Percentiles rank a stretch among this genome's conserved stretches.
phyloP scores from a whole-genome alignment of 2,888 invertebrate species.

The Sarcophaga subvicina region DNA sequence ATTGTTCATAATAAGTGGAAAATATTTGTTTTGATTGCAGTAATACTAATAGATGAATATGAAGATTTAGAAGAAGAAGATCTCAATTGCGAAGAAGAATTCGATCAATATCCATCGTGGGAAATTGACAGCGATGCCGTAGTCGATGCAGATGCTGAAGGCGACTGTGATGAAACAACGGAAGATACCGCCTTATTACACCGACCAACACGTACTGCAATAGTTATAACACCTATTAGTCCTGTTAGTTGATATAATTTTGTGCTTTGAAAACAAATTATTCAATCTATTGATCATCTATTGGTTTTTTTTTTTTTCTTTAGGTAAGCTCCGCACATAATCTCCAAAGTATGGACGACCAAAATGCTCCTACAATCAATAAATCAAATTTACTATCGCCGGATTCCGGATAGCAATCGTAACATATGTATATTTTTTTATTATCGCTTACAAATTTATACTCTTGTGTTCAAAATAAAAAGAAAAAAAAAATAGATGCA shows the following conservation, averaged over 20 bases:
- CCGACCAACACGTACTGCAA: conserved; percentile 82
- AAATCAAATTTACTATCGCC: conserved; percentile 80
- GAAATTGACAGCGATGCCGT: conserved; percentile 82
- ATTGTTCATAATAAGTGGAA: background rate
- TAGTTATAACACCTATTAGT: conserved; percentile 82
- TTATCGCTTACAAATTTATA: conserved; percentile 69
- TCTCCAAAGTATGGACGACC: conserved; percentile 80
- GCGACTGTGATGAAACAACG: conserved; percentile 82
- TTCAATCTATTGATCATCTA: no score
- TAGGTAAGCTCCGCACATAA: conserved; percentile 81
- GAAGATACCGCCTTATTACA: conserved; percentile 84
- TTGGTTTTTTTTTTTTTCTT: conserved; percentile 28
- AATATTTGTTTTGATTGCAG: conserved; percentile 70
- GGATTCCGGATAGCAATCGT: conserved; percentile 78
- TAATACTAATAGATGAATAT: conserved; percentile 82
- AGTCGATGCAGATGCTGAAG: conserved; percentile 80
- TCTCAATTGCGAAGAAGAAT: conserved; percentile 82
- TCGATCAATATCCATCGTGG: conserved; percentile 82
- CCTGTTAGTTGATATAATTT: conserved; percentile 76
- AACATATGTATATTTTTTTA: conserved; percentile 70
- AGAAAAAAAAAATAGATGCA: conserved; percentile 56
- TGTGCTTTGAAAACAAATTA: background rate
- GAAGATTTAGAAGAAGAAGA: conserved; percentile 82
- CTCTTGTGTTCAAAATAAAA: conserved; percentile 67
- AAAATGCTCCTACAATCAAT: conserved; percentile 78